Conservation (phyloP, 2,888 invertebrate genomes). For the Diadegma fenestrale region DNA sequence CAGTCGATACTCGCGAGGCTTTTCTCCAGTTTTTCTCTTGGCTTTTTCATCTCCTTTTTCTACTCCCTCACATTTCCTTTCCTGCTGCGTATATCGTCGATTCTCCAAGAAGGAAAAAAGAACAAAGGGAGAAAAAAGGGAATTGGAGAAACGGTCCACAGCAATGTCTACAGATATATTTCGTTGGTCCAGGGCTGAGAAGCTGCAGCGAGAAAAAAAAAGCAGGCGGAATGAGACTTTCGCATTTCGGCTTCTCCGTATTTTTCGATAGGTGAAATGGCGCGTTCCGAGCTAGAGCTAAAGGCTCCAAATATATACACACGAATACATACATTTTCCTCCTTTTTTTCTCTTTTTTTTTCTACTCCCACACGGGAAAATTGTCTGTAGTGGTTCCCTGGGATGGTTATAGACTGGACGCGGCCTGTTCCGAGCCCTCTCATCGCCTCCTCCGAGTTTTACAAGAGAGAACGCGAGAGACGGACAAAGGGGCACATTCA, state of each 20-base stretch:
- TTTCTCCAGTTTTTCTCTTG: constrained; percentile 49
- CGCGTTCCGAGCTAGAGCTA: constrained; percentile 72
- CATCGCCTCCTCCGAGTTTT: constrained; percentile 64
- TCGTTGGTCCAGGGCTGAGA: constrained; percentile 1
- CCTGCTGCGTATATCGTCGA: constrained; percentile 49
- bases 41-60: constrained; percentile 29
- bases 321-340: constrained; percentile 62
- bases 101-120: constrained; percentile 44
- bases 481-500: constrained; percentile 84
- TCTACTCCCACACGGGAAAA: constrained; percentile 28
- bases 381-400: constrained; percentile 43
- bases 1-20: constrained; percentile 44
- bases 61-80: constrained; percentile 55
- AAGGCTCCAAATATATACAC: constrained; percentile 76
- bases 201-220: constrained; percentile 48
- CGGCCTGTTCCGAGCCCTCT: constrained; percentile 55
- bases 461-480: constrained; percentile 67
- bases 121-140: constrained; percentile 29
- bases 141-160: constrained; percentile 42
- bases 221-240: constrained; percentile 63
- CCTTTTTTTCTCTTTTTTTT: not conserved
- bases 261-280: constrained; percentile 80
- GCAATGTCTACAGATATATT: not conserved
- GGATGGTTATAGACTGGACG: constrained; percentile 62
- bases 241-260: constrained; percentile 74